These are phyloP conservation scores for Tetraodon nigroviridis DNA, from an alignment of 2,113 vertebrate genomes.

Conservation along the genomic window DNA sequence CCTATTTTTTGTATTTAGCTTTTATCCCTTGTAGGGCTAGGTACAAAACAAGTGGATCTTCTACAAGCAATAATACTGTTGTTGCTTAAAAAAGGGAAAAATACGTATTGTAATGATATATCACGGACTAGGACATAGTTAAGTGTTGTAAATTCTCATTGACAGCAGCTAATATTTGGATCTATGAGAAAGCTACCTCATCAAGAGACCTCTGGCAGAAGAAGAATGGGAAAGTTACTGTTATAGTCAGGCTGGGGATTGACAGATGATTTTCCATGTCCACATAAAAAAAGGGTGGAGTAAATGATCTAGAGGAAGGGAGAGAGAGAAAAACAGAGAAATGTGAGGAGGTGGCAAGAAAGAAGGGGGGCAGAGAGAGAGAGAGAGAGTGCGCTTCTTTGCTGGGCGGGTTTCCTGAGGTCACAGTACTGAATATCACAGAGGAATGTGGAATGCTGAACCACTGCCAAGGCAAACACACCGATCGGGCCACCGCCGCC, in stretches of 20 bases:
- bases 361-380: slow-evolving; percentile 16
- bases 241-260: slow-evolving; percentile 1
- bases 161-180: slow-evolving; percentile 27
- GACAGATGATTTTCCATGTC: slow-evolving; percentile 48
- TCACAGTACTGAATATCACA: slow-evolving; percentile 74
- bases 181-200: slow-evolving; percentile 27
- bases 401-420: slow-evolving; percentile 73
- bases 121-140: slow-evolving; percentile 23
- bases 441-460: slow-evolving; percentile 75
- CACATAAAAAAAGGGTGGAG: slow-evolving; percentile 45
- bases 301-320: slow-evolving; percentile 16
- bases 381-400: slow-evolving; percentile 38
- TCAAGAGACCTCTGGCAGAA: slow-evolving; percentile 20
- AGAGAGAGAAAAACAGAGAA: slow-evolving; percentile 26
- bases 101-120: slow-evolving; percentile 38
- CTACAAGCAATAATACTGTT: too few relatives aligned
- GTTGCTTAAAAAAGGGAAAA: slow-evolving; percentile 16
- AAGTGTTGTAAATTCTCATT: slow-evolving; percentile 39
- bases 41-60: too few relatives aligned
- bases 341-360: slow-evolving; percentile 21
- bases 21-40: too few relatives aligned
- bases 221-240: background rate
- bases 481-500: slow-evolving; percentile 57
- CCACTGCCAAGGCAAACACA: slow-evolving; percentile 70
- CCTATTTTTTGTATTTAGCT: background rate